Base-by-base conservation (phyloP, 2,888 invertebrate genomes). In the Endotricha flammealis region DNA sequence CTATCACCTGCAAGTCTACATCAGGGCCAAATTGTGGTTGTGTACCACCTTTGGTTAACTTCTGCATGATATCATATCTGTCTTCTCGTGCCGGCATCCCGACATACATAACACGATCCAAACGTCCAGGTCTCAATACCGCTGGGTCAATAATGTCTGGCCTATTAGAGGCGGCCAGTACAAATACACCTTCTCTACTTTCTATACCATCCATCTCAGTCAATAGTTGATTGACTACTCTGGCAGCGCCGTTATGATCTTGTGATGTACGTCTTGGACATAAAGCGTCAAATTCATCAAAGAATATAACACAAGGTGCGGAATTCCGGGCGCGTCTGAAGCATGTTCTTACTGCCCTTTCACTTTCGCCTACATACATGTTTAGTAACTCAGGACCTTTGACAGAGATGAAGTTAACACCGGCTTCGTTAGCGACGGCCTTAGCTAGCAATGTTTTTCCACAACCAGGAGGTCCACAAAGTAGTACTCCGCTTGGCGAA, bases 311-410 rank as follows among this genome's bases (percentile, higher is more conserved):
- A 69, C 99, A 99, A 0, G 99, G 99, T 0, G 96, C 92, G 0
- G 98, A 98, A 76, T 97, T 97, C 28, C 95, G 88, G 0, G 99
- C 99, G 46, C 98, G 89, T 66, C 95, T 93, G 70, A 99, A 99
- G 60, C 97, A 96, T 12, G 95, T 94, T n/a, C 99, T 89, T 1
- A 99, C 97, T 0, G 98, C 98, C 53, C 95, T 90, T 78, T 99
- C 99, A 77, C 98, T 98, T 82, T 99, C 99, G 40, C 99, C 99
- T 10, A 99, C 97, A 77, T 99, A 99, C 99, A 99, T 99, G 67
- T 97, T 99, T 38, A 99, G 88, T 35, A 99, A 80, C 78, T 99
- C 99, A 0, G 99, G 99, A 9, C 99, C 99, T 83, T 99, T 99
- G 1, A 99, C 98, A 4, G 98, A 97, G 57, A 99, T 97, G 58